Conservation (phyloP, 2,888 invertebrate genomes). For the Dascillus cervinus region DNA sequence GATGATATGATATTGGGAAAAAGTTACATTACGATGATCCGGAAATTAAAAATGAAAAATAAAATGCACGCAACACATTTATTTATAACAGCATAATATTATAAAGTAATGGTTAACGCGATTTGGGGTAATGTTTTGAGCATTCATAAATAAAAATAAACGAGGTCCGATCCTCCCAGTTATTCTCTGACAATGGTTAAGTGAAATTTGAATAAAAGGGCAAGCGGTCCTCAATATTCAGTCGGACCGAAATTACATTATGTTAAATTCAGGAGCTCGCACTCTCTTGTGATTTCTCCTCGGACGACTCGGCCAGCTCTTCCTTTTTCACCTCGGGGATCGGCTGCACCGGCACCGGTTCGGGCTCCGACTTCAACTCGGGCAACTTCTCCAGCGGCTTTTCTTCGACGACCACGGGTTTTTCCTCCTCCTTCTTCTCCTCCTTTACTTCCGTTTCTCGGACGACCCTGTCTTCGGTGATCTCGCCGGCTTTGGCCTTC, state of each 20-base stretch:
- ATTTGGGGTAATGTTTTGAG: constrained; percentile 14
- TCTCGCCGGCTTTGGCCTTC: constrained; percentile 17
- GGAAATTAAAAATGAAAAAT: constrained; percentile 7
- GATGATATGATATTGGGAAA: constrained; percentile 8
- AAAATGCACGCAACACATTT: constrained; percentile 7
- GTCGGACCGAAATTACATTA: constrained; percentile 20
- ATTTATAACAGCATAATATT: constrained; percentile 6
- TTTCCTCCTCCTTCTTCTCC: constrained; percentile 30
- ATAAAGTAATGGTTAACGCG: constrained; percentile 9
- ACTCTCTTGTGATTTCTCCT: constrained; percentile 25
- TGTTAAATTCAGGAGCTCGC: constrained; percentile 33
- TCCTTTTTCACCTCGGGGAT: constrained; percentile 21
- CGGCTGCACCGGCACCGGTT: constrained; percentile 14
- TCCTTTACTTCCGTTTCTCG: constrained; percentile 15
- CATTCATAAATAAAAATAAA: constrained; percentile 17
- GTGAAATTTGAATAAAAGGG: constrained; percentile 34
- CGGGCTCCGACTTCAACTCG: constrained; percentile 19
- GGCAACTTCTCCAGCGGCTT: constrained; percentile 11
- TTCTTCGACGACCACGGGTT: constrained; percentile 24
- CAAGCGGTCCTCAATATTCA: constrained; percentile 35
- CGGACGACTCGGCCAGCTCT: constrained; percentile 17
- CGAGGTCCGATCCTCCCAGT: constrained; percentile 35
- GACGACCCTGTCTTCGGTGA: constrained; percentile 5
- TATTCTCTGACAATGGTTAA: constrained; percentile 31
- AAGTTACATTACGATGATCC: too few relatives aligned